Percentiles rank a stretch among this genome's conserved stretches.
These are phyloP conservation scores for Reticulitermes lucifugus DNA, from an alignment of 2,888 invertebrate species.

Conservation along the genomic window DNA sequence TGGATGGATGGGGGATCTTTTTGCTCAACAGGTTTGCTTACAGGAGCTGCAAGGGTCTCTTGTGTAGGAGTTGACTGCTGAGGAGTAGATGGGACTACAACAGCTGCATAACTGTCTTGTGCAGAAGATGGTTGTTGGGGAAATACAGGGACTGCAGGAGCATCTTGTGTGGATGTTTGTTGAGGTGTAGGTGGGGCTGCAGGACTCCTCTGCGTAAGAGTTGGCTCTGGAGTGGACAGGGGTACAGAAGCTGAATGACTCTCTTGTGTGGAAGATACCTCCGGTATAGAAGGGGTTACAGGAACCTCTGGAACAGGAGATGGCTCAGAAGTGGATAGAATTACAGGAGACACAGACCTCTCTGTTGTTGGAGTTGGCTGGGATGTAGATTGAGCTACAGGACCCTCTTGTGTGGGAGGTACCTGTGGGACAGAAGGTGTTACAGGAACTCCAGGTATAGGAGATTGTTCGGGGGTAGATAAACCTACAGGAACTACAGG, in stretches of 20 bases:
- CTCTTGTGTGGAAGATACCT: not conserved
- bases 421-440: constrained; percentile 27
- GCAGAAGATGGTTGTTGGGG: not conserved
- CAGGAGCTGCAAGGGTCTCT: constrained; percentile 50
- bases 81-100: not conserved
- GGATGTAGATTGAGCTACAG: not conserved
- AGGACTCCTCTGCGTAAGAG: not conserved
- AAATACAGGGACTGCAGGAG: too few relatives aligned
- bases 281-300: too few relatives aligned
- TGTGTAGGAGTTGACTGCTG: constrained; percentile 51
- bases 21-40: constrained; percentile 42
- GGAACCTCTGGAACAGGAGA: too few relatives aligned
- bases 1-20: constrained; percentile 51
- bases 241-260: too few relatives aligned
- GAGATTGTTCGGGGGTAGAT: not conserved
- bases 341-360: constrained; percentile 48
- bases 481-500: constrained; percentile 1
- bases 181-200: not conserved
- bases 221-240: not conserved
- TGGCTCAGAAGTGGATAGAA: too few relatives aligned
- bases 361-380: constrained; percentile 53
- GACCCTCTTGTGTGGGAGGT: not conserved
- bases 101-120: not conserved
- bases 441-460: constrained; percentile 37
- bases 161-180: not conserved